Conservation (phyloP, 2,888 invertebrate genomes). For the Lapara coniferarum region DNA sequence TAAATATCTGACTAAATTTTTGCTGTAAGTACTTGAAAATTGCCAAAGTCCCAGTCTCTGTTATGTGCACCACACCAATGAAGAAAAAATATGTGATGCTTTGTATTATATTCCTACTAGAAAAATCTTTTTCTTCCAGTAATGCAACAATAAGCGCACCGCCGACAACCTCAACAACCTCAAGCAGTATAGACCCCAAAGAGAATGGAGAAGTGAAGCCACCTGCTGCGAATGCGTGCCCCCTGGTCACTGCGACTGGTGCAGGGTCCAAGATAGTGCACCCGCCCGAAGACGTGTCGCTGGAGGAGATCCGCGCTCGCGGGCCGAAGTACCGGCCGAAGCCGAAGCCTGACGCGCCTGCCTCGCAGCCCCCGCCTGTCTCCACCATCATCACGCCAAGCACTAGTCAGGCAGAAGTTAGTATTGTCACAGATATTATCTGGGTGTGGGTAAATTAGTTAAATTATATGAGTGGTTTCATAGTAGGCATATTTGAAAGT, state of each 20-base stretch:
- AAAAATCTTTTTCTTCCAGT: slow-evolving; percentile 56
- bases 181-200: slow-evolving; percentile 61
- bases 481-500: no score
- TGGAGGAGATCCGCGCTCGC: slow-evolving; percentile 92
- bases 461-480: no score
- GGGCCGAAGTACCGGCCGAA: slow-evolving; percentile 85
- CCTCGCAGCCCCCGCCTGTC: slow-evolving; percentile 43
- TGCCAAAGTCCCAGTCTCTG: no score
- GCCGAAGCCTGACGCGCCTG: slow-evolving; percentile 61
- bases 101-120: background rate
- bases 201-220: slow-evolving; percentile 76
- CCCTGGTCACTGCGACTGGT: slow-evolving; percentile 89
- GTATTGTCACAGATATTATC: slow-evolving; percentile 33
- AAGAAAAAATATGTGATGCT: no score
- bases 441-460: no score
- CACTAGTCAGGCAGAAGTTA: slow-evolving; percentile 77
- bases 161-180: slow-evolving; percentile 80
- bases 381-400: slow-evolving; percentile 59
- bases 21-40: no score
- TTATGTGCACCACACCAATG: no score
- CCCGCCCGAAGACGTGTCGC: slow-evolving; percentile 95
- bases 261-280: slow-evolving; percentile 95
- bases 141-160: slow-evolving; percentile 91
- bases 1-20: background rate
- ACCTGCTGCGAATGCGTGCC: slow-evolving; percentile 68